These are phyloP conservation scores for Macrobrachium nipponense DNA, from an alignment of 1,140 invertebrate species.

Conservation along the genomic window DNA sequence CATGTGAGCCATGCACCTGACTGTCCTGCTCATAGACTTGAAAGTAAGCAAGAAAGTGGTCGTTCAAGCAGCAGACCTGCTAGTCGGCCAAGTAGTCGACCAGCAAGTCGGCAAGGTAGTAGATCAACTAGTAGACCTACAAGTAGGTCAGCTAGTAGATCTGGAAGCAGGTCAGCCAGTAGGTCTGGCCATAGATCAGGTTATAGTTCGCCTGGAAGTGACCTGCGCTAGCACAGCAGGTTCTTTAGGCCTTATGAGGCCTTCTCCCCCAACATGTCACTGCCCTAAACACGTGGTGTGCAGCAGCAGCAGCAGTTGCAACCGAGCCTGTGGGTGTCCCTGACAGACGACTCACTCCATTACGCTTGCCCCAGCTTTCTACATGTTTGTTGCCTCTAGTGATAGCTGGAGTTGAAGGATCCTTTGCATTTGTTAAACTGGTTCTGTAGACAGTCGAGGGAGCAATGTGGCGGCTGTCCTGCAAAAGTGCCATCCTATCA, in stretches of 20 bases:
- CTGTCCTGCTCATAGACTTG: slow-evolving; percentile 58
- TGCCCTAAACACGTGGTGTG: slow-evolving; percentile 53
- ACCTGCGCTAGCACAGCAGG: slow-evolving; percentile 59
- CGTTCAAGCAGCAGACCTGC: slow-evolving; percentile 60
- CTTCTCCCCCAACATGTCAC: slow-evolving; percentile 55
- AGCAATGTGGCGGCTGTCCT: slow-evolving; percentile 41
- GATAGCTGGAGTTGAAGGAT: slow-evolving; percentile 44
- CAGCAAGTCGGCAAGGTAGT: slow-evolving; percentile 62
- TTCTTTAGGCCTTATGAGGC: slow-evolving; percentile 25
- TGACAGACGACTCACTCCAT: slow-evolving; percentile 55
- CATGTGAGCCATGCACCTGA: slow-evolving; percentile 55
- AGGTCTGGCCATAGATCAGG: slow-evolving; percentile 64
- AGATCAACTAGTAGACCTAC: slow-evolving; percentile 63
- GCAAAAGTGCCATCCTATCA: slow-evolving; percentile 39
- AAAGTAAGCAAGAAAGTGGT: slow-evolving; percentile 47
- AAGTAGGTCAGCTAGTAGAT: slow-evolving; percentile 64
- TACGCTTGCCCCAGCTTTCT: slow-evolving; percentile 55
- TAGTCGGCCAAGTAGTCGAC: slow-evolving; percentile 61
- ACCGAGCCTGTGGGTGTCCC: slow-evolving; percentile 49
- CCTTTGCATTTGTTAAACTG: slow-evolving; percentile 33
- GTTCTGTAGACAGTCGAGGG: slow-evolving; percentile 48
- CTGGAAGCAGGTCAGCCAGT: slow-evolving; percentile 64
- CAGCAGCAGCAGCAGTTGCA: slow-evolving; percentile 41
- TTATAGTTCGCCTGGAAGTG: slow-evolving; percentile 64
- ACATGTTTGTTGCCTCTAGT: slow-evolving; percentile 59